Percentiles rank a stretch among this genome's conserved stretches.
Conservation (phyloP, 2,113 vertebrate species). For the Aix galericulata region DNA sequence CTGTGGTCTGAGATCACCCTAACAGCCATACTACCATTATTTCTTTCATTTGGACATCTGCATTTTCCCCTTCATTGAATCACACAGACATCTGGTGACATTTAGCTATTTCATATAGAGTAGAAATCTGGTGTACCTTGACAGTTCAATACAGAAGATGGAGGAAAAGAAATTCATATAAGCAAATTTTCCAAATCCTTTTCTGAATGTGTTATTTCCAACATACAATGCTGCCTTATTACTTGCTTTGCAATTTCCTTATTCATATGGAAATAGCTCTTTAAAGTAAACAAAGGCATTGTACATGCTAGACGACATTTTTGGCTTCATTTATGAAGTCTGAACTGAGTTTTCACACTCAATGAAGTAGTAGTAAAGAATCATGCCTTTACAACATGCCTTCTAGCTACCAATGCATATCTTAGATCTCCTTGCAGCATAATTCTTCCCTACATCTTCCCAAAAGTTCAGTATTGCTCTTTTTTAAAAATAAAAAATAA, state of each 20-base stretch:
- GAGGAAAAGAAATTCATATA: not conserved
- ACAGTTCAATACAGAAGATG: not conserved
- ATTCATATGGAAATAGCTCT: not conserved
- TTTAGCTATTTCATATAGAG: not conserved
- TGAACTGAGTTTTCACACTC: not conserved
- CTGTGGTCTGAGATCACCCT: not conserved
- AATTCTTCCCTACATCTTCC: not conserved
- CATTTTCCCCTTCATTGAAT: not conserved
- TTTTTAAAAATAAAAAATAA: not conserved
- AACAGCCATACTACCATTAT: not conserved
- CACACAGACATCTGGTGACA: not conserved
- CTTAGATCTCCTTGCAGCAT: not conserved
- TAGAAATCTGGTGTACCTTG: not conserved
- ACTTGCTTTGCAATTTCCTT: not conserved
- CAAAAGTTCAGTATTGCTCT: not conserved
- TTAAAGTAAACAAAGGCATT: not conserved
- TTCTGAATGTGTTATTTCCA: not conserved
- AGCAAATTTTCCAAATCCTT: not conserved
- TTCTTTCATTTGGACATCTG: not conserved
- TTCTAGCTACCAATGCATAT: not conserved
- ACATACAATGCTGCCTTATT: not conserved
- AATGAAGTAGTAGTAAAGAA: not conserved
- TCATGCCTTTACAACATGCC: not conserved
- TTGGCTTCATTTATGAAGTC: not conserved
- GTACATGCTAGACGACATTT: not conserved